phyloP scores from a whole-genome alignment of 2,797 vertebrate genomes.

The Arnoldichthys spilopterus region DNA sequence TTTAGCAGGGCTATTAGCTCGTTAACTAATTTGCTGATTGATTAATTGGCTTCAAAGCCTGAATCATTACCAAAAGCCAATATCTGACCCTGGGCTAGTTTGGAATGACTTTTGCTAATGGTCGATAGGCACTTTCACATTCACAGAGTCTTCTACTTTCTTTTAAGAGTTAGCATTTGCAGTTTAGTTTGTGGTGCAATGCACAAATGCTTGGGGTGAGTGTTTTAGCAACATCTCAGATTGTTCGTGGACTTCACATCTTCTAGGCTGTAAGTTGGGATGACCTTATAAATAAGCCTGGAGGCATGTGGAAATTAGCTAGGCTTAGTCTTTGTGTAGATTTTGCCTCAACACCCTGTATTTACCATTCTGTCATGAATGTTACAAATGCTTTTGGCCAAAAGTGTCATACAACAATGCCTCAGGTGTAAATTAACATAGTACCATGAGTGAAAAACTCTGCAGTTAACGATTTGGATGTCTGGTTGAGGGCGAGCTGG shows the following conservation, averaged over 20 bases:
- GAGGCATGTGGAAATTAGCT: neutral
- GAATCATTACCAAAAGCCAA: neutral
- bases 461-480: too few species aligned
- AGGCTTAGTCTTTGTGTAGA: too few species aligned
- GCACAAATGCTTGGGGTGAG: too few species aligned
- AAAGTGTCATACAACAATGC: too few species aligned
- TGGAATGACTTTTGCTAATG: neutral
- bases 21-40: slow-evolving; percentile 27
- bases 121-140: neutral
- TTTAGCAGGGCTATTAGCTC: neutral
- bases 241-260: neutral
- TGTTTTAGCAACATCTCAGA: too few species aligned
- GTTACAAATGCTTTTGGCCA: too few species aligned
- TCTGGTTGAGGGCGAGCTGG: too few species aligned
- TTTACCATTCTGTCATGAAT: too few species aligned
- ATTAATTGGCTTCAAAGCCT: slow-evolving; percentile 33
- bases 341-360: too few species aligned
- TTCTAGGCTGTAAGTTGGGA: neutral
- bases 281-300: neutral
- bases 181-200: too few species aligned
- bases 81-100: slow-evolving; percentile 15
- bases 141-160: neutral
- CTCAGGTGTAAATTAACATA: too few species aligned
- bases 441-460: too few species aligned
- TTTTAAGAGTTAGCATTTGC: neutral